Percentiles rank a stretch among this genome's conserved stretches.
Evolutionary conservation across 1,140 invertebrate species (phyloP).

Genomic region (Eupristina koningsbergeri): DNA sequence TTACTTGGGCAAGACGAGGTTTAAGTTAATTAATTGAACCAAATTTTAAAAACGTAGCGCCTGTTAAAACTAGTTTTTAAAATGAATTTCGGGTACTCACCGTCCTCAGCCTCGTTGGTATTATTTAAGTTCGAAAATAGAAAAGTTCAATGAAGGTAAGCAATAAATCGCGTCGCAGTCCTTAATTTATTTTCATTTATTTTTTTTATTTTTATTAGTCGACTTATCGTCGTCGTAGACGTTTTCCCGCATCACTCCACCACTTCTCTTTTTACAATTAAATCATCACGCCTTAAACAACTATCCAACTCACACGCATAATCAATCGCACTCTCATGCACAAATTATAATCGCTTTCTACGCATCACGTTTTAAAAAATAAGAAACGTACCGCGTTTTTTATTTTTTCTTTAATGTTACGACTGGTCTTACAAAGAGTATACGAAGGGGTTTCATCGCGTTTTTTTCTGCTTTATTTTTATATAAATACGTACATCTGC

Average conservation of each 20-base stretch:
- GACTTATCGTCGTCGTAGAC: conserved; percentile 47
- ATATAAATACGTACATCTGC: conserved; percentile 20
- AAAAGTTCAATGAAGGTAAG: conserved; percentile 32
- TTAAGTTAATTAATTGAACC: not conserved
- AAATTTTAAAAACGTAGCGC: not conserved
- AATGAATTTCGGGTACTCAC: not conserved
- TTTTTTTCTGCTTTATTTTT: conserved; percentile 16
- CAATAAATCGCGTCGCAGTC: conserved; percentile 44
- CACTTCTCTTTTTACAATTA: conserved; percentile 44
- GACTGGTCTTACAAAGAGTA: conserved; percentile 37
- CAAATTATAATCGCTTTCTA: conserved; percentile 32
- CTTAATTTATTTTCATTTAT: conserved; percentile 36
- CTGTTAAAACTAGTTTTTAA: not conserved
- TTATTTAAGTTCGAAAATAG: conserved; percentile 36
- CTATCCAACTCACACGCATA: conserved; percentile 41
- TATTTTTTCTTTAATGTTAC: not conserved
- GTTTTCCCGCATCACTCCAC: conserved; percentile 44
- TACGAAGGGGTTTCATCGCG: conserved; percentile 45
- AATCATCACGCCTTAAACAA: conserved; percentile 50
- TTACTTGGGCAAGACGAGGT: not conserved
- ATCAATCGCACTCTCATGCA: conserved; percentile 42
- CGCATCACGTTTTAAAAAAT: conserved; percentile 16
- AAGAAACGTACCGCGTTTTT: conserved; percentile 18
- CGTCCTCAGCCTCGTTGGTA: not conserved
- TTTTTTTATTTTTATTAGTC: conserved; percentile 37